Percentiles rank a stretch among this genome's conserved stretches.
phyloP scores from a whole-genome alignment of 2,797 vertebrate genomes.

The Bradypus variegatus region DNA sequence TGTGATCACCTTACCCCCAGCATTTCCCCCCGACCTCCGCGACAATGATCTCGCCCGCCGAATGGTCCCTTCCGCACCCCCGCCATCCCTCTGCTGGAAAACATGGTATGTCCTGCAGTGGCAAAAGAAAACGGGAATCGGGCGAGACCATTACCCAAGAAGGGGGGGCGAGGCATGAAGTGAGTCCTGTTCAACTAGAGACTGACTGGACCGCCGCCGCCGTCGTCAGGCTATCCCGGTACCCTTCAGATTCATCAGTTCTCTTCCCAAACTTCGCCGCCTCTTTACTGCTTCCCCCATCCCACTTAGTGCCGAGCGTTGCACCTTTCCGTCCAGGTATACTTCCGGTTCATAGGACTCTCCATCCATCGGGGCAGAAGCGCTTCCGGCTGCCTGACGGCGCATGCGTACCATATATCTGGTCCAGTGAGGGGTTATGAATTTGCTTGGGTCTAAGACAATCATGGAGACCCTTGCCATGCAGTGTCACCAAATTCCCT shows the following conservation, averaged over 20 bases:
- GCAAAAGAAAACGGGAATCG: not conserved
- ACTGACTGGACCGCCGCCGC: not conserved
- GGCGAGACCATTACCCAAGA: not conserved
- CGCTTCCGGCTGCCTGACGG: not conserved
- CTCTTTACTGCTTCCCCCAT: not conserved
- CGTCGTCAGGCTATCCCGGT: not conserved
- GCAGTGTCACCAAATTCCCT: not conserved
- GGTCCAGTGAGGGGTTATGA: fast-evolving
- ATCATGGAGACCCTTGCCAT: not conserved
- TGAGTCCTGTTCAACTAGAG: not conserved
- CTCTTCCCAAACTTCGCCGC: not conserved
- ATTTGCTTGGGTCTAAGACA: too few species aligned
- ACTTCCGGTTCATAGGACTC: not conserved
- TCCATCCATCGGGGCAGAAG: not conserved
- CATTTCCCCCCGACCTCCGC: not conserved
- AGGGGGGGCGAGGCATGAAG: not conserved
- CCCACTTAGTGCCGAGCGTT: not conserved
- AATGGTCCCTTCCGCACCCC: not conserved
- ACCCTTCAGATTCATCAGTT: not conserved
- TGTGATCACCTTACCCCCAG: too few species aligned
- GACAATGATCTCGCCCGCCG: not conserved
- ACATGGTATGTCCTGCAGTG: not conserved
- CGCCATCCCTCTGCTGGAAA: not conserved
- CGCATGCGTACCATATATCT: not conserved
- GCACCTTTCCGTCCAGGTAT: not conserved